phyloP scores from a whole-genome alignment of 1,140 invertebrate species.

The Ooceraea biroi region DNA sequence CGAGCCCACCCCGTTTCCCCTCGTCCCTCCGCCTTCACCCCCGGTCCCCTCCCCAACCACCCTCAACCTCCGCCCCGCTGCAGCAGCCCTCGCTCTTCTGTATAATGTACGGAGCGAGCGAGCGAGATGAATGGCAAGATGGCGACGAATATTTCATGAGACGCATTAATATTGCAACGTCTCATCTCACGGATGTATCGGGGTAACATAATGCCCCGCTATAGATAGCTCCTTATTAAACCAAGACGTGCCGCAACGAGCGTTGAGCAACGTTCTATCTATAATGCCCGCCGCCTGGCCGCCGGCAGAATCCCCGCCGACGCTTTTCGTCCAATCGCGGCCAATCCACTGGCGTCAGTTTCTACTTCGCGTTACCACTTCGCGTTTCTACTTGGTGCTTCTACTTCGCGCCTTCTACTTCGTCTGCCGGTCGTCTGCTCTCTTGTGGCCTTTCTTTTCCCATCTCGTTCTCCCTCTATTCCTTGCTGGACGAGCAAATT shows the following conservation, averaged over 20 bases:
- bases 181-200: slow-evolving; percentile 86
- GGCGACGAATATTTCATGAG: slow-evolving; percentile 86
- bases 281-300: slow-evolving; percentile 53
- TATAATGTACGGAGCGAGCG: slow-evolving; percentile 81
- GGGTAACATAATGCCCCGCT: slow-evolving; percentile 85
- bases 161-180: slow-evolving; percentile 85
- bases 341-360: slow-evolving; percentile 13
- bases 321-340: slow-evolving; percentile 19
- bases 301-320: slow-evolving; percentile 62
- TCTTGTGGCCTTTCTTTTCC: too few species aligned
- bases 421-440: too few species aligned
- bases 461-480: too few species aligned
- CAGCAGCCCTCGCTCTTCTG: slow-evolving; percentile 71
- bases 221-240: slow-evolving; percentile 86
- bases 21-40: slow-evolving; percentile 29
- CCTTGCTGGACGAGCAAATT: too few species aligned
- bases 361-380: slow-evolving; percentile 15
- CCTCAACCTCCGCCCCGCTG: background rate
- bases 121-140: slow-evolving; percentile 86
- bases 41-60: slow-evolving; percentile 28
- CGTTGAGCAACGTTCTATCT: slow-evolving; percentile 80
- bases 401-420: too few species aligned
- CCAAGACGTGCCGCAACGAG: slow-evolving; percentile 77
- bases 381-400: too few species aligned
- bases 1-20: background rate